Evolutionary conservation across 1,140 invertebrate genomes (phyloP).

Genomic region (Pogonomyrmex barbatus): DNA sequence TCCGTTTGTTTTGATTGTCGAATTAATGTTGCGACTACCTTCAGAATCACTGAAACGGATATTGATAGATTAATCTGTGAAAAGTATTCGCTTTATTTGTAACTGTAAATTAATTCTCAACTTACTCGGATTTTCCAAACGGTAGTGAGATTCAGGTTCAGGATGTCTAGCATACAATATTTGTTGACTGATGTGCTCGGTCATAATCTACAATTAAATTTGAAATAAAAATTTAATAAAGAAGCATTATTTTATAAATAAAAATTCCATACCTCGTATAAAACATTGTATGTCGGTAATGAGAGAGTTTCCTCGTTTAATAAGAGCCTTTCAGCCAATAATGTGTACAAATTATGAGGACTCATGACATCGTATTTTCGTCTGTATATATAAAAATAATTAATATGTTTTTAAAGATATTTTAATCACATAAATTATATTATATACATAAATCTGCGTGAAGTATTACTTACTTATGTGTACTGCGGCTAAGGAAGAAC

Average conservation of each 20-base stretch:
- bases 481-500: constrained; percentile 97
- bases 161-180: constrained; percentile 96
- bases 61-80: constrained; percentile 30
- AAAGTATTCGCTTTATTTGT: neutral
- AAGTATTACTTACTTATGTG: constrained; percentile 92
- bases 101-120: constrained; percentile 32
- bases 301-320: constrained; percentile 95
- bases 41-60: constrained; percentile 94
- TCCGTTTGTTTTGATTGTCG: constrained; percentile 97
- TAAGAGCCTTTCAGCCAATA: constrained; percentile 96
- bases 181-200: constrained; percentile 98
- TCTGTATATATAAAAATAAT: constrained; percentile 84
- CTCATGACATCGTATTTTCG: constrained; percentile 99
- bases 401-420: neutral
- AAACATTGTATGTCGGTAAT: constrained; percentile 98
- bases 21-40: constrained; percentile 98
- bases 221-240: constrained; percentile 37
- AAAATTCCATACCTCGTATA: constrained; percentile 93
- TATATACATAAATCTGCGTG: no score
- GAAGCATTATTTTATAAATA: neutral
- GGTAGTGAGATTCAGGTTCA: constrained; percentile 97
- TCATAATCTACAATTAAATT: constrained; percentile 91
- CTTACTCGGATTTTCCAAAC: constrained; percentile 98
- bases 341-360: constrained; percentile 98
- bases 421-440: neutral